Conservation (phyloP, 2,113 vertebrate genomes). For the Electrona antarctica region DNA sequence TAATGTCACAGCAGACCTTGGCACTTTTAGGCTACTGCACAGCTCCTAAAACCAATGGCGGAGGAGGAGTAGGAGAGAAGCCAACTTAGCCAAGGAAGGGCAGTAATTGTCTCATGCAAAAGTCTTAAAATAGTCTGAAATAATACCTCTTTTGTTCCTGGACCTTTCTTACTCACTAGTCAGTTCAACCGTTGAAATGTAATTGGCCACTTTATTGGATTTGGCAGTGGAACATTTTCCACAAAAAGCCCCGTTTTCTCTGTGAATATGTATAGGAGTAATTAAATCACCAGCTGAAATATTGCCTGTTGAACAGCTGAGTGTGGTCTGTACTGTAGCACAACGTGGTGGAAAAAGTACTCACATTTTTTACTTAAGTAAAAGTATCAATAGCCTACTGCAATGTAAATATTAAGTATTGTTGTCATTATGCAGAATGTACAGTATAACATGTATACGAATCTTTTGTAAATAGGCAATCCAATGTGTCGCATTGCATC, state of each 20-base stretch:
- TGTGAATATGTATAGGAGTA: neutral
- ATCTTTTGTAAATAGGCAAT: no score
- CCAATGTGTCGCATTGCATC: no score
- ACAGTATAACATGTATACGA: no score
- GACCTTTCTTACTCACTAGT: neutral
- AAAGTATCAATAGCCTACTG: no score
- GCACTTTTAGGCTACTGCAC: no score
- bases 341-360: no score
- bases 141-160: conserved; percentile 1
- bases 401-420: no score
- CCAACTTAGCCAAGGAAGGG: neutral
- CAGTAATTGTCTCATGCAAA: neutral
- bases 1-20: no score
- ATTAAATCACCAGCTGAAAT: conserved; percentile 15
- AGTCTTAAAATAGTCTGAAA: conserved; percentile 2
- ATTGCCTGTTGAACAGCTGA: neutral
- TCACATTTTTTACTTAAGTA: no score
- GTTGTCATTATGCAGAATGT: no score
- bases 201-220: conserved; percentile 12
- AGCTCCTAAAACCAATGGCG: neutral
- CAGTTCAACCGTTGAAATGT: neutral
- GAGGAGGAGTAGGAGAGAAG: neutral
- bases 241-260: neutral
- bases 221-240: neutral
- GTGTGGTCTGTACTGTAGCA: neutral